Percentiles rank a stretch among this genome's conserved stretches.
phyloP scores from a whole-genome alignment of 92 coral and sea anemone genomes.

The Chrysogorgia sp. region DNA sequence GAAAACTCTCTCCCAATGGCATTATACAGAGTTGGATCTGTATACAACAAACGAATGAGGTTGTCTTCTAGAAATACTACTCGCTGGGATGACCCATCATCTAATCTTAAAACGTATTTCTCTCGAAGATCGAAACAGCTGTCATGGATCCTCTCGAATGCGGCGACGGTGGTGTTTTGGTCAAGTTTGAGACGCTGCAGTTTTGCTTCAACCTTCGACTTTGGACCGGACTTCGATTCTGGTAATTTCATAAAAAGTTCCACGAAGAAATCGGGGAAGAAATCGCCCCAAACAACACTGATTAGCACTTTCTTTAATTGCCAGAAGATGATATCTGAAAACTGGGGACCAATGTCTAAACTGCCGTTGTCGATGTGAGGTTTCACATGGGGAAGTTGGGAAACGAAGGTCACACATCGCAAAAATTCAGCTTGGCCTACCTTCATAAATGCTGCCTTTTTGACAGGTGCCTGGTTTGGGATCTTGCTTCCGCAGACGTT shows the following conservation, averaged over 20 bases:
- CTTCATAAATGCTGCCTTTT: conserved; percentile 41
- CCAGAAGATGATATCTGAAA: not conserved
- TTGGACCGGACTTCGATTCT: conserved; percentile 6
- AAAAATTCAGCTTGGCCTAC: conserved; percentile 16
- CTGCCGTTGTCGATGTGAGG: conserved; percentile 11
- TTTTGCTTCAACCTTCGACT: not conserved
- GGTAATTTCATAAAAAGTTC: conserved; percentile 1
- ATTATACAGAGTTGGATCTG: not conserved
- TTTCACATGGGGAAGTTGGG: conserved; percentile 10
- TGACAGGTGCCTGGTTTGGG: conserved; percentile 50
- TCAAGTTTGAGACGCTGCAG: not conserved
- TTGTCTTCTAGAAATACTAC: conserved; percentile 4
- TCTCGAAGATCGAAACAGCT: conserved; percentile 16
- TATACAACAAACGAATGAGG: not conserved
- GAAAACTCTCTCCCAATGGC: conserved; percentile 6
- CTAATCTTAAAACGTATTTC: not conserved
- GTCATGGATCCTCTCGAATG: conserved; percentile 4
- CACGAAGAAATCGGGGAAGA: no score
- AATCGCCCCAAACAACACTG: conserved; percentile 15
- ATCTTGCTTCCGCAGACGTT: conserved; percentile 10
- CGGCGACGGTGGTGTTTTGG: not conserved
- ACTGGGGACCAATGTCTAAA: conserved; percentile 4
- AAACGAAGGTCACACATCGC: conserved; percentile 1
- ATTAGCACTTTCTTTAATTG: not conserved
- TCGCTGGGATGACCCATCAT: conserved; percentile 15